Evolutionary conservation across 2,113 vertebrate genomes (phyloP), one percentile per base, ranked within the genome.

Genomic region (Ploceus nigricollis): DNA sequence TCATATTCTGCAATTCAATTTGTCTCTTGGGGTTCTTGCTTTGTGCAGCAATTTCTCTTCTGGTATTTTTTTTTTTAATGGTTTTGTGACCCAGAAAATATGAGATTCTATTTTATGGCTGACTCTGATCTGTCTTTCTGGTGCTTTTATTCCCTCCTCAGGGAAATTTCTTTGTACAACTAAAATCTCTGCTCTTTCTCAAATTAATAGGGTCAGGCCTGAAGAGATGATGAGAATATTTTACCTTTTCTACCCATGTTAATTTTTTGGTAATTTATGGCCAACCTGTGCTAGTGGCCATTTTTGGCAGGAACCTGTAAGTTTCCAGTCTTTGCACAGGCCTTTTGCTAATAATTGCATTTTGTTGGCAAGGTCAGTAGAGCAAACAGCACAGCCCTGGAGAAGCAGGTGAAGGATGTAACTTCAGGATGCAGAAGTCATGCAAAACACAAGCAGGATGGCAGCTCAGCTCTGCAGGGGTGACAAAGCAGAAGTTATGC

Each of bases 21-120:
- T 78, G n/a, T 84, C 88, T 89, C 80, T 79, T 70, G 84, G 64
- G 84, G 35, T 78, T 79, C 86, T 72, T 93, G 81, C 72, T 91
- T 70, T 39, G 77, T 91, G 54, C 85, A 82, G 73, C 50, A 77
- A 69, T 78, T 90, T 71, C 87, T 95, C 60, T 82, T 82, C 35
- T 64, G 84, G 28, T 70, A 7, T 47, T 35, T 87, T 65, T 17
- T 23, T 82, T 83, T 33, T 8, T 35, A 88, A 73, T 83, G 47
- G 81, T 95, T 96, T 96, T 90, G 45, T 95, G 92, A 96, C 96
- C 95, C 77, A 97, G 94, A 97, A 97, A 97, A 94, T 4, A 80
- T 42, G 58, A 83, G 53, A 72, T 91, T 82, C 65, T 16, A 13
- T 95, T 97, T 87, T 91, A 75, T 0, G 0, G 58, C 69, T 93